Conservation (phyloP, 1,140 invertebrate genomes). For the Drosophila ironensis region DNA sequence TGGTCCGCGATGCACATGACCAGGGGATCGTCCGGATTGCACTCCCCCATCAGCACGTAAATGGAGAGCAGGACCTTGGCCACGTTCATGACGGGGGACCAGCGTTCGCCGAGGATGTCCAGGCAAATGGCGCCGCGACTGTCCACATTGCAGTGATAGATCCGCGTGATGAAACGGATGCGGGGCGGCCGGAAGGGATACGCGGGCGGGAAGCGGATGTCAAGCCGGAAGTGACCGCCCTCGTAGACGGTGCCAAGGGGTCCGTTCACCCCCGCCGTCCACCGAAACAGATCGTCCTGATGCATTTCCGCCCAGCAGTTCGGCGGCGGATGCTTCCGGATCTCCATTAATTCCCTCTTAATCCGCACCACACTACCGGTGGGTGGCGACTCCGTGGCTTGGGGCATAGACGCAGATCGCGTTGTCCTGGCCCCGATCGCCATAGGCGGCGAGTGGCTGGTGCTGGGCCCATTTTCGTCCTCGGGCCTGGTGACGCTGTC, state of each 20-base stretch:
- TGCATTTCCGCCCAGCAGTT: constrained; percentile 45
- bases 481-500: background rate
- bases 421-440: background rate
- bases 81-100: constrained; percentile 60
- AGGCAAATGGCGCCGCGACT: constrained; percentile 58
- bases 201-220: constrained; percentile 47
- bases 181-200: constrained; percentile 85
- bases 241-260: constrained; percentile 53
- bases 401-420: background rate
- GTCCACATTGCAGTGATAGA: constrained; percentile 85
- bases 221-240: constrained; percentile 49
- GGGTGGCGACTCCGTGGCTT: background rate
- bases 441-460: background rate
- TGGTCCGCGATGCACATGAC: constrained; percentile 59
- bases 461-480: background rate
- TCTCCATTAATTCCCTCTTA: constrained; percentile 39
- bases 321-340: constrained; percentile 49
- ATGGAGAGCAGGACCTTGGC: constrained; percentile 60
- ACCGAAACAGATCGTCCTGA: constrained; percentile 42
- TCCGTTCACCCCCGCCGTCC: constrained; percentile 42
- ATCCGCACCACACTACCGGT: constrained; percentile 20
- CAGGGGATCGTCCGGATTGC: constrained; percentile 62
- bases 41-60: constrained; percentile 56
- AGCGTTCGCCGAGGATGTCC: constrained; percentile 58
- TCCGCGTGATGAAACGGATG: constrained; percentile 88